Evolutionary conservation across 2,888 invertebrate species (phyloP).

Genomic region (Cecidostiba fungosa): DNA sequence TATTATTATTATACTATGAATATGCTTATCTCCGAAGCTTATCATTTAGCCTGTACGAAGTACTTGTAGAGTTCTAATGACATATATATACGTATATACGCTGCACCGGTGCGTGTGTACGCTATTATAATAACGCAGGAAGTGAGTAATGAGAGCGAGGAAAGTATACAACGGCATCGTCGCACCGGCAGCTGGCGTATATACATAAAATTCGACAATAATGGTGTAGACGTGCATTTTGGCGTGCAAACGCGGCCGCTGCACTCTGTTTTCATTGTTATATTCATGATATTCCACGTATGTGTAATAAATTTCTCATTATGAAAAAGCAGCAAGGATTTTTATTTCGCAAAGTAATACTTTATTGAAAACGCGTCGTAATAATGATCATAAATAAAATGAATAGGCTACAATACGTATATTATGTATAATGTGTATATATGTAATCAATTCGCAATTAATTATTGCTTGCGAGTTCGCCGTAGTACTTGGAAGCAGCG

Average conservation of each 20-base stretch:
- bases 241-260: conserved; percentile 25
- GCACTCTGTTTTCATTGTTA: conserved; percentile 62
- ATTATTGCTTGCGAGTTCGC: conserved; percentile 19
- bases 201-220: conserved; percentile 66
- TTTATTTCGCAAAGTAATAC: background rate
- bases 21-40: conserved; percentile 17
- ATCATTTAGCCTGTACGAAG: conserved; percentile 38
- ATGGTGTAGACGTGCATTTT: conserved; percentile 58
- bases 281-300: conserved; percentile 52
- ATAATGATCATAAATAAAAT: background rate
- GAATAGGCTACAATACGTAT: too few species aligned
- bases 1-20: conserved; percentile 2
- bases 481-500: conserved; percentile 57
- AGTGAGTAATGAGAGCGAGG: background rate
- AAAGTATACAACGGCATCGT: background rate
- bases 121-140: background rate
- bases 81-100: background rate
- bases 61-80: background rate
- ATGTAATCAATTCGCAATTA: background rate
- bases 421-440: background rate
- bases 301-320: conserved; percentile 64
- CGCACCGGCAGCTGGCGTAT: conserved; percentile 28
- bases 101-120: background rate
- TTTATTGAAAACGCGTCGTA: background rate
- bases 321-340: conserved; percentile 9